These are phyloP conservation scores for Oryzias curvinotus DNA, from an alignment of 2,113 vertebrate species.

Conservation along the genomic window DNA sequence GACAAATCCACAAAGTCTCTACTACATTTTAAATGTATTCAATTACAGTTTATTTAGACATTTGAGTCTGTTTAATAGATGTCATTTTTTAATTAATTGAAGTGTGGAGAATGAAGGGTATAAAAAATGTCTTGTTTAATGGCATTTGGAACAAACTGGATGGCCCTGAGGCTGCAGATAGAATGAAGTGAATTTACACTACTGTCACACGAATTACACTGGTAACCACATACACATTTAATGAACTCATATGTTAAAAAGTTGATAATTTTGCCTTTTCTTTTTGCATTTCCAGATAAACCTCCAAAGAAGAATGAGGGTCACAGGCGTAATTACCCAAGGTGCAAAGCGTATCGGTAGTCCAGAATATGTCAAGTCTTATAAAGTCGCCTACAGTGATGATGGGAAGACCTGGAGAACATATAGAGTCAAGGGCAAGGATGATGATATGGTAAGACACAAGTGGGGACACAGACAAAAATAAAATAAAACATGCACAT, in stretches of 20 bases:
- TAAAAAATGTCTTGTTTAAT: constrained; percentile 63
- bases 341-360: constrained; percentile 98
- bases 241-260: not conserved
- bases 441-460: constrained; percentile 90
- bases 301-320: constrained; percentile 95
- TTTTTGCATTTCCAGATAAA: constrained; percentile 84
- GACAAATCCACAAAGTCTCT: too few species aligned
- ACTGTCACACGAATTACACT: constrained; percentile 12
- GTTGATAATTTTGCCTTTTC: constrained; percentile 16
- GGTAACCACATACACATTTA: not conserved
- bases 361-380: constrained; percentile 97
- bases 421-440: constrained; percentile 94
- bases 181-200: constrained; percentile 36
- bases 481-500: too few species aligned
- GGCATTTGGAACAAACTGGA: constrained; percentile 62
- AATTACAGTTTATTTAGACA: too few species aligned
- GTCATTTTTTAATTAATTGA: too few species aligned
- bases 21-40: too few species aligned
- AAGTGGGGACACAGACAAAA: not conserved
- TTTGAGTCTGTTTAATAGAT: too few species aligned
- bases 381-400: constrained; percentile 96
- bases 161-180: constrained; percentile 59
- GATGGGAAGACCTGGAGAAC: constrained; percentile 94
- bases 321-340: constrained; percentile 97
- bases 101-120: constrained; percentile 37